These are phyloP conservation scores for Harpalus rufipes DNA, from an alignment of 2,888 invertebrate genomes.

Conservation along the genomic window DNA sequence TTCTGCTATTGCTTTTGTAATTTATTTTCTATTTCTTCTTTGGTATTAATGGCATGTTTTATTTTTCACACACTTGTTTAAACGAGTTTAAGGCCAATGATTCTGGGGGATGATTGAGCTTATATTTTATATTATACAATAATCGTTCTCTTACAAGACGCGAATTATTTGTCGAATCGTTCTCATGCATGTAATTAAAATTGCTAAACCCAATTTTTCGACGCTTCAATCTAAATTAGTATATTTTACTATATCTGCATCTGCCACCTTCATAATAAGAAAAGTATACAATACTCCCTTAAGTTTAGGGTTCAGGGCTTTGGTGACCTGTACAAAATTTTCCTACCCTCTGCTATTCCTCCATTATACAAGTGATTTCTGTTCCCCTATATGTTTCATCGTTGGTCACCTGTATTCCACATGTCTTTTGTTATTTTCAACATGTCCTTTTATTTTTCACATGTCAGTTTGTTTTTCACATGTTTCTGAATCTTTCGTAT, in stretches of 20 bases:
- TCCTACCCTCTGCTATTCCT: neutral
- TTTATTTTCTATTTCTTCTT: no score
- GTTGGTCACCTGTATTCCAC: neutral
- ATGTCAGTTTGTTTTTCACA: neutral
- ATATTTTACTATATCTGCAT: neutral
- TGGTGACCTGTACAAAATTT: neutral
- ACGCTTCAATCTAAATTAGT: no score
- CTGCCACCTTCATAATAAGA: neutral
- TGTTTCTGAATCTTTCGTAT: neutral
- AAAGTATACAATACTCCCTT: neutral
- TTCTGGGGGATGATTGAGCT: no score
- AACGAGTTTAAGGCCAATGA: no score
- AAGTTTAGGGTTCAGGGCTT: neutral
- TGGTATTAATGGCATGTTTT: no score
- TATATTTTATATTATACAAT: no score
- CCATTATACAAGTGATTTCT: neutral
- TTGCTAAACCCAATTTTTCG: no score
- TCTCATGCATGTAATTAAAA: no score
- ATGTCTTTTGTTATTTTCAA: neutral
- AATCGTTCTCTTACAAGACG: no score
- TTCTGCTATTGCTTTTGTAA: no score
- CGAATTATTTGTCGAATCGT: no score
- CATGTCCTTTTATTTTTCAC: constrained; percentile 2
- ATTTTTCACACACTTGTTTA: no score
- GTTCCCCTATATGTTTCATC: neutral